Evolutionary conservation across 2,797 vertebrate genomes (phyloP).

Genomic region (Amniataba percoides): DNA sequence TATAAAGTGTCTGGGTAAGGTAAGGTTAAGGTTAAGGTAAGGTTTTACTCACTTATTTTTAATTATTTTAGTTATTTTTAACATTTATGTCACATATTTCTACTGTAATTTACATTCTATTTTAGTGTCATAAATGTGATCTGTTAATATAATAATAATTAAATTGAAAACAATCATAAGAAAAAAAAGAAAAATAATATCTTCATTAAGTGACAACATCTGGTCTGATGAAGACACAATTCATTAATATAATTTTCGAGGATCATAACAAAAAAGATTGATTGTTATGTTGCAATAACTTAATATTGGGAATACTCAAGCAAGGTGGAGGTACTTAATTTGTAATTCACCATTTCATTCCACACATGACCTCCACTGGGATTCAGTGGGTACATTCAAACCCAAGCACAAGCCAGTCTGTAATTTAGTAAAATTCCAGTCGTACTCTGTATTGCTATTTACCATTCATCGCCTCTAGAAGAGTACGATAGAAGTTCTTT

Average conservation of each 20-base stretch:
- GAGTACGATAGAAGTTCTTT: background rate
- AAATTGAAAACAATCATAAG: no score
- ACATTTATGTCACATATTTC: background rate
- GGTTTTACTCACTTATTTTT: background rate
- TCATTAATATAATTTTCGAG: background rate
- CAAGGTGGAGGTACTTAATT: background rate
- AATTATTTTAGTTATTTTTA: no score
- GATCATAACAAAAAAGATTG: background rate
- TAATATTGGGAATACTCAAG: background rate
- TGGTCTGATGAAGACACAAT: background rate
- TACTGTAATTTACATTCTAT: background rate
- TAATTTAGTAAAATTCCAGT: slow-evolving; percentile 7
- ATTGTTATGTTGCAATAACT: background rate
- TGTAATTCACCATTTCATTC: slow-evolving; percentile 31
- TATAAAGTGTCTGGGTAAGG: no score
- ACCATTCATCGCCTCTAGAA: background rate
- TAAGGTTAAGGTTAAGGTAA: no score
- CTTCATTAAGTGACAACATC: background rate
- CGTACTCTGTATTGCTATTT: background rate
- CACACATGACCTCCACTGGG: slow-evolving; percentile 7
- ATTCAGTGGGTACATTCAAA: slow-evolving; percentile 8
- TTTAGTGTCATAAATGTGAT: no score
- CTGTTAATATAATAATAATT: no score
- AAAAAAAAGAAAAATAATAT: background rate
- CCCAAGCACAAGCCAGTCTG: background rate